phyloP scores from a whole-genome alignment of 2,797 vertebrate species.

The Myotis planiceps region DNA sequence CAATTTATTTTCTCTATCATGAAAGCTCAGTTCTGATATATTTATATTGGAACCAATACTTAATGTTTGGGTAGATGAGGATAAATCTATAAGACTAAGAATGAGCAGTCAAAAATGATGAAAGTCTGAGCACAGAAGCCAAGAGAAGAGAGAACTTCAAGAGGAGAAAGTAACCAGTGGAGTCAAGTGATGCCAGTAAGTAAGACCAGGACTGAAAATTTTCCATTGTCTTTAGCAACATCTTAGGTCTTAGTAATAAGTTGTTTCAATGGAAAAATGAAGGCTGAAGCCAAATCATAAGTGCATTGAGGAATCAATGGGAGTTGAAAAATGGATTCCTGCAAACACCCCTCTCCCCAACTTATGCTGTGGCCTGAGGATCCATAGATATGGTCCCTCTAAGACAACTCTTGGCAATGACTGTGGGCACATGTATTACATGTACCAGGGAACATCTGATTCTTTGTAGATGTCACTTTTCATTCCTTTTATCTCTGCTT shows the following conservation, averaged over 20 bases:
- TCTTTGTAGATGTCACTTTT: not conserved
- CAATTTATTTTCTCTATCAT: not conserved
- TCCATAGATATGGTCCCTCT: not conserved
- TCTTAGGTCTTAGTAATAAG: not conserved
- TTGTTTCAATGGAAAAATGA: not conserved
- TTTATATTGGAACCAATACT: not conserved
- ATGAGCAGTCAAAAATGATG: not conserved
- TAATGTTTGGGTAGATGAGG: not conserved
- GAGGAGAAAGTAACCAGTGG: not conserved
- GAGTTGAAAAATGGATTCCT: not conserved
- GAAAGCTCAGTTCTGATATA: not conserved
- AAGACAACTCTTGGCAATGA: not conserved
- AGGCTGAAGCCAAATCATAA: not conserved
- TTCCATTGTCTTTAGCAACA: not conserved
- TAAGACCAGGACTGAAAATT: not conserved
- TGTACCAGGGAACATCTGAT: not conserved
- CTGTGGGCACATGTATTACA: not conserved
- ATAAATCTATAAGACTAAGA: not conserved
- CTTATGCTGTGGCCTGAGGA: not conserved
- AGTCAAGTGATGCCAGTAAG: not conserved
- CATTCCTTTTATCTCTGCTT: not conserved
- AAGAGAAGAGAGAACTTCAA: not conserved
- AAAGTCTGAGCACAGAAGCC: not conserved
- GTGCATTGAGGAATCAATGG: not conserved
- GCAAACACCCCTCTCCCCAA: rapidly evolving